A percentile compares a stretch with the other conserved stretches of the same genome.
Evolutionary conservation across 2,888 invertebrate genomes (phyloP).

Genomic region (Glaucopsyche alexis): DNA sequence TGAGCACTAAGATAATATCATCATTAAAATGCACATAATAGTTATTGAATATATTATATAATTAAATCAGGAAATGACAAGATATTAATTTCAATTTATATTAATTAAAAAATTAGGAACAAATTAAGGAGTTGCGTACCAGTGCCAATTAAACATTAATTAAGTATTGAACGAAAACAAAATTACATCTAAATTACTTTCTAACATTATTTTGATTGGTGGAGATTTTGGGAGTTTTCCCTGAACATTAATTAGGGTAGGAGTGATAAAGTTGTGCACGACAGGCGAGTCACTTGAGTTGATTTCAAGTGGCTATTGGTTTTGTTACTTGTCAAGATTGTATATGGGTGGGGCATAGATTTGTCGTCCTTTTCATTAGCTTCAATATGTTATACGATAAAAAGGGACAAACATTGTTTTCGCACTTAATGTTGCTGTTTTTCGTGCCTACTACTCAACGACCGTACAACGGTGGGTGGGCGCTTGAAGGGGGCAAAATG

Average conservation of each 20-base stretch:
- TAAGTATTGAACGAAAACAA: conserved; percentile 14
- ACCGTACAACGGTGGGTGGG: no score
- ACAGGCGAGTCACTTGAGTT: conserved; percentile 49
- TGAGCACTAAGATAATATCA: background rate
- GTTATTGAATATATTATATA: no score
- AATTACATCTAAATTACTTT: conserved; percentile 19
- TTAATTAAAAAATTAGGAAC: background rate
- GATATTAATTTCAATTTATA: conserved; percentile 36
- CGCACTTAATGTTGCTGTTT: no score
- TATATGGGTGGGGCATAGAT: no score
- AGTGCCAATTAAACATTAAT: conserved; percentile 20
- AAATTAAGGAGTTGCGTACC: background rate
- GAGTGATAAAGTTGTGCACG: conserved; percentile 70
- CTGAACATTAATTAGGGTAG: conserved; percentile 70
- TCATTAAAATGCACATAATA: no score
- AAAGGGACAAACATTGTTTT: no score
- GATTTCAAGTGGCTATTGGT: no score
- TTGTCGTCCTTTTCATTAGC: no score
- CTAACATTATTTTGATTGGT: conserved; percentile 26
- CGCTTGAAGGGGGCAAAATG: no score
- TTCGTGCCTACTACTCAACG: no score
- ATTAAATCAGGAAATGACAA: background rate
- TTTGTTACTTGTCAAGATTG: no score
- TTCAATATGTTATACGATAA: no score
- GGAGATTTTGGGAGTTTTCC: conserved; percentile 55